Evolutionary conservation across 2,888 invertebrate genomes (phyloP).

Genomic region (Cantharis rufa): DNA sequence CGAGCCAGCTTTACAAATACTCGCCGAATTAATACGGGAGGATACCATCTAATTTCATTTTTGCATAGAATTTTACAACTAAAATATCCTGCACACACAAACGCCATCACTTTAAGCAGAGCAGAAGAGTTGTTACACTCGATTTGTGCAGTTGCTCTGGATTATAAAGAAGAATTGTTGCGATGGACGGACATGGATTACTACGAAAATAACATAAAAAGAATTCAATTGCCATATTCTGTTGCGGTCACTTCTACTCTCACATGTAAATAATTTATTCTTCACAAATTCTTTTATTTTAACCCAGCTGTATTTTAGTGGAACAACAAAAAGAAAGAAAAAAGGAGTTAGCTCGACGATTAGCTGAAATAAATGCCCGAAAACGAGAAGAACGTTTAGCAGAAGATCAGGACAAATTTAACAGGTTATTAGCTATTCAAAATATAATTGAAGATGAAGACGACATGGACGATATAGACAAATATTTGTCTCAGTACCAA

Average conservation of each 20-base stretch:
- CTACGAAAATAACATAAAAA: slow-evolving; percentile 80
- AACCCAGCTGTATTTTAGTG: slow-evolving; percentile 48
- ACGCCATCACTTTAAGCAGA: slow-evolving; percentile 83
- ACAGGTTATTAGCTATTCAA: slow-evolving; percentile 74
- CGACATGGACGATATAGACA: slow-evolving; percentile 60
- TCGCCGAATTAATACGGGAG: slow-evolving; percentile 85
- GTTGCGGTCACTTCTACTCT: slow-evolving; percentile 65
- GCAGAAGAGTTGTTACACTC: slow-evolving; percentile 86
- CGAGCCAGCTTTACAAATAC: slow-evolving; percentile 70
- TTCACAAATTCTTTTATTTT: neutral
- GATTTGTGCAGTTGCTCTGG: slow-evolving; percentile 75
- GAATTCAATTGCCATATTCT: slow-evolving; percentile 84
- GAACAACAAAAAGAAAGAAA: slow-evolving; percentile 88
- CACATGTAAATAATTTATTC: slow-evolving; percentile 57
- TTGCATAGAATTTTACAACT: slow-evolving; percentile 87
- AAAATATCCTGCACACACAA: slow-evolving; percentile 90
- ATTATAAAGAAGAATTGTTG: slow-evolving; percentile 78
- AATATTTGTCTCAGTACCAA: slow-evolving; percentile 75
- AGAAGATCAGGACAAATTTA: slow-evolving; percentile 86
- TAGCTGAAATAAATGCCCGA: slow-evolving; percentile 88
- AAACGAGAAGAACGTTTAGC: slow-evolving; percentile 85
- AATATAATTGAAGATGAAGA: slow-evolving; percentile 77
- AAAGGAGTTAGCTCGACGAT: slow-evolving; percentile 79
- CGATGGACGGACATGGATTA: slow-evolving; percentile 83
- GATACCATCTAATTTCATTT: slow-evolving; percentile 82